Evolutionary conservation across 1,140 invertebrate species (phyloP), one percentile per base, ranked within the genome.

Genomic region (Lordiphosa clarofinis): DNA sequence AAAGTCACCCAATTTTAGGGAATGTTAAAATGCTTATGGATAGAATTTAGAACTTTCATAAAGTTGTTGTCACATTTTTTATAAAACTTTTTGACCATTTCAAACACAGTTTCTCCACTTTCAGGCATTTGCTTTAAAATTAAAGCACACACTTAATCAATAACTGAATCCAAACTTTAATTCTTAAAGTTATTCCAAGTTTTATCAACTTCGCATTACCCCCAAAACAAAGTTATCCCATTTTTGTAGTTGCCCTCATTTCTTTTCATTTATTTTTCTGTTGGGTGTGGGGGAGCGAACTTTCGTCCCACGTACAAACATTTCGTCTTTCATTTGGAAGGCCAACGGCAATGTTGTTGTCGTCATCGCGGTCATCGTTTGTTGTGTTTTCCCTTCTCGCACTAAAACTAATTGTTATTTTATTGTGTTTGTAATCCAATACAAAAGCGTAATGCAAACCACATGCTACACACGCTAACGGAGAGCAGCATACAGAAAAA

Each of bases 381-480:
- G 21, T 65, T 48, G 48, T 49, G 52, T 13, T 35, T 62, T 36
- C 11, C 12, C 28, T 46, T 47, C 37, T 65, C 43, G 61, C 54
- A 66, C 64, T 67, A 67, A 67, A 66, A 67, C 62, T 69, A 69
- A 69, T 69, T 69, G 64, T 49, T 61, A 55, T 69, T 69, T 68
- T 69, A 69, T 69, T 68, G 66, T 58, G 49, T 68, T 61, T 68
- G 64, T 66, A 67, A 67, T 67, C 61, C 64, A 66, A 67, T 67
- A 54, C 54, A 65, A 43, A 42, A 42, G 31, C 42, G 43, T 35
- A 52, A 40, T 42, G 43, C 56, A 35, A 50, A 44, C 24, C 59
- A 39, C 44, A 56, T 48, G 47, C 42, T 40, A 61, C 36, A 52
- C 38, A 55, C 33, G 33, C 40, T 21, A 21, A 21, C 21, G 4